A percentile compares a stretch with the other conserved stretches of the same genome.
These are phyloP conservation scores for Congeria kusceri DNA, from an alignment of 2,888 invertebrate genomes.

Conservation along the genomic window DNA sequence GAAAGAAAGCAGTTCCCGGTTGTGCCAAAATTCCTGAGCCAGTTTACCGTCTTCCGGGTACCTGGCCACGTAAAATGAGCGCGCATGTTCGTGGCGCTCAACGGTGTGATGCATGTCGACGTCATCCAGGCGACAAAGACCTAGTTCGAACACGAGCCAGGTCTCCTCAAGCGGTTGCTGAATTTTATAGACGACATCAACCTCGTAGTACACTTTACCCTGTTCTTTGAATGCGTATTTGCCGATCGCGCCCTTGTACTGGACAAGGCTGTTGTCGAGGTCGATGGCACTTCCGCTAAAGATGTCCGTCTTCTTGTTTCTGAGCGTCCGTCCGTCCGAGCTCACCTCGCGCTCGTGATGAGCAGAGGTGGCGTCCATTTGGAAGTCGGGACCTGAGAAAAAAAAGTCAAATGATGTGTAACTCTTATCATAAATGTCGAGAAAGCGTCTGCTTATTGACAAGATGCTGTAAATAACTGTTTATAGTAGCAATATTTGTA, in stretches of 20 bases:
- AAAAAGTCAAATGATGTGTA: too few species aligned
- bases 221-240: conserved; percentile 62
- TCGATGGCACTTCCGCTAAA: conserved; percentile 38
- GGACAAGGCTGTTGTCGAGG: conserved; percentile 54
- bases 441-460: too few species aligned
- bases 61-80: conserved; percentile 71
- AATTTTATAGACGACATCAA: conserved; percentile 68
- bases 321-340: conserved; percentile 60
- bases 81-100: conserved; percentile 68
- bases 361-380: conserved; percentile 61
- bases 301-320: conserved; percentile 67
- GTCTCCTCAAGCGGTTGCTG: conserved; percentile 71
- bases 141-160: conserved; percentile 72
- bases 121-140: conserved; percentile 67
- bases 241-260: conserved; percentile 71
- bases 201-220: conserved; percentile 68
- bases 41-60: conserved; percentile 71
- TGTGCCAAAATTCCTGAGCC: conserved; percentile 72
- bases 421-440: too few species aligned
- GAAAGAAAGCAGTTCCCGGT: conserved; percentile 66
- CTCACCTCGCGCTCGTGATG: conserved; percentile 69
- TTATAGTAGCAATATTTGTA: too few species aligned
- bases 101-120: conserved; percentile 72
- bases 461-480: too few species aligned
- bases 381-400: conserved; percentile 66